Evolutionary conservation across 2,113 vertebrate genomes (phyloP).

Genomic region (Anguilla japonica): DNA sequence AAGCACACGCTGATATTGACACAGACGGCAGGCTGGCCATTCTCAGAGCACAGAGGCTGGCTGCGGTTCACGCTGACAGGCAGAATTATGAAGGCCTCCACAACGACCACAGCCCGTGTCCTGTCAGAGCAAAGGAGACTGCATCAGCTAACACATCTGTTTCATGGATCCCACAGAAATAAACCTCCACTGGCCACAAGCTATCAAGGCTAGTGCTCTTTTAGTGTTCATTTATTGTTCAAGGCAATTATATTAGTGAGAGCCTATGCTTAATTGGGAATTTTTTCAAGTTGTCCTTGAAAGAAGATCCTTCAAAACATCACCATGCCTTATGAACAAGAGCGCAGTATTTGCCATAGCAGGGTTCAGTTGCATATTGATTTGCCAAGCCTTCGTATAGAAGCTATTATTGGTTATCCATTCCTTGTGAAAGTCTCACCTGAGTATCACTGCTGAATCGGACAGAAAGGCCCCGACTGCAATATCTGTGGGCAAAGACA

Average conservation of each 20-base stretch:
- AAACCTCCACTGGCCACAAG: background rate
- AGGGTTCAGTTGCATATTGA: background rate
- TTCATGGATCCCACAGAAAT: background rate
- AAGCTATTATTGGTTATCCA: background rate
- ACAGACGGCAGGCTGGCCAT: constrained; percentile 74
- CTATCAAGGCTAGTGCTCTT: background rate
- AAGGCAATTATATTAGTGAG: too few relatives aligned
- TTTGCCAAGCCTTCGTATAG: background rate
- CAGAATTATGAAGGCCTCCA: constrained; percentile 77
- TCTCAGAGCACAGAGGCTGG: constrained; percentile 72
- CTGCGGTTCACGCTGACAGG: constrained; percentile 78
- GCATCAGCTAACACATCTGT: background rate
- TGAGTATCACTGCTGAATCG: constrained; percentile 84
- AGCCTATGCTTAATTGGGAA: too few relatives aligned
- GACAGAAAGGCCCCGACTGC: constrained; percentile 92
- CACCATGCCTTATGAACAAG: too few relatives aligned
- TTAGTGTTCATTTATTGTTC: background rate
- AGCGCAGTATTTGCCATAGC: background rate
- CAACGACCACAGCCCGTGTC: constrained; percentile 86
- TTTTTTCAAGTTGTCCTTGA: too few relatives aligned
- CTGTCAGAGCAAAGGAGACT: constrained; percentile 56
- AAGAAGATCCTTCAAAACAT: too few relatives aligned
- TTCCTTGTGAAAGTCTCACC: constrained; percentile 69
- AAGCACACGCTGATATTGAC: constrained; percentile 86
- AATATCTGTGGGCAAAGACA: constrained; percentile 75